Evolutionary conservation across 2,113 vertebrate species (phyloP).

Genomic region (Triplophysa dalaica): DNA sequence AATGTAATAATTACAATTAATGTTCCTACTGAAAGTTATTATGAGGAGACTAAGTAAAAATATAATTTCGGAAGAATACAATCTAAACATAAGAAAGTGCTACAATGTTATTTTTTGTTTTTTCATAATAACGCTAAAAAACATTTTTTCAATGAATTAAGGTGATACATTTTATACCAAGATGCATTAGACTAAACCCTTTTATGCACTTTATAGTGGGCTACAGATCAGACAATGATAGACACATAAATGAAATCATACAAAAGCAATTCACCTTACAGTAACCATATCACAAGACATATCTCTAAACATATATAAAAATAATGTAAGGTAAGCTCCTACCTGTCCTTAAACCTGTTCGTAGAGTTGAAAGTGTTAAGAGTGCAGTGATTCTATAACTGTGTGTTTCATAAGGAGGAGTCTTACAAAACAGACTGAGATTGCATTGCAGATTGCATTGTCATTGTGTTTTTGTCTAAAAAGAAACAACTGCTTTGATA

Average conservation of each 20-base stretch:
- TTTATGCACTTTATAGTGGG: not conserved
- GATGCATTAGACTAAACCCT: not conserved
- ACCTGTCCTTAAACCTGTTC: constrained; percentile 17
- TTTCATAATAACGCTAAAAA: too few relatives aligned
- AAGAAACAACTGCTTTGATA: constrained; percentile 39
- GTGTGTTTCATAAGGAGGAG: not conserved
- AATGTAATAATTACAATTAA: not conserved
- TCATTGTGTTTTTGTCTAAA: constrained; percentile 29
- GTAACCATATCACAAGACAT: not conserved
- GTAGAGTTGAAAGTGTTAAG: not conserved
- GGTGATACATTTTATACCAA: not conserved
- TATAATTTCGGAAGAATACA: too few relatives aligned
- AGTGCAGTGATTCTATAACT: not conserved
- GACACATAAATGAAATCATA: not conserved
- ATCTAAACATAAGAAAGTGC: too few relatives aligned
- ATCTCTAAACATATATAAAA: not conserved
- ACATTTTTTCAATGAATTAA: too few relatives aligned
- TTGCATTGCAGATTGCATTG: constrained; percentile 4
- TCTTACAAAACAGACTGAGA: not conserved
- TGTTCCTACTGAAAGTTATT: not conserved
- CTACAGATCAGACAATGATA: not conserved
- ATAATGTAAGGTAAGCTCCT: not conserved
- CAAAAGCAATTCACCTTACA: not conserved
- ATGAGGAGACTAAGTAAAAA: too few relatives aligned
- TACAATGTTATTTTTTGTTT: too few relatives aligned